Percentiles rank a stretch among this genome's conserved stretches.
These are phyloP conservation scores for Drosophila macrospina DNA, from an alignment of 2,888 invertebrate species.

Conservation along the genomic window DNA sequence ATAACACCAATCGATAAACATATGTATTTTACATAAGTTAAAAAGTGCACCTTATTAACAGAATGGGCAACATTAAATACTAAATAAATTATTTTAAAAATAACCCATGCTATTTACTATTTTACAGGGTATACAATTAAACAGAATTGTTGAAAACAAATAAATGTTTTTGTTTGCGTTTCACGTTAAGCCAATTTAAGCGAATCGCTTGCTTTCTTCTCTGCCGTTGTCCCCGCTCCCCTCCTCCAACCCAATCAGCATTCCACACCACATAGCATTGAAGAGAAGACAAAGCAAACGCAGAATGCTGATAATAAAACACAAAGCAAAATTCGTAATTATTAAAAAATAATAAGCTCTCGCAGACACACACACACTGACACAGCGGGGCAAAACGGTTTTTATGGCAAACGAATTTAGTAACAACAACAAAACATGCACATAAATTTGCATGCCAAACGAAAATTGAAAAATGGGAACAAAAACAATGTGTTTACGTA, in stretches of 20 bases:
- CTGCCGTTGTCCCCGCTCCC: conserved; percentile 21
- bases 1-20: conserved; percentile 11
- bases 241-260: not conserved
- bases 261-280: conserved; percentile 23
- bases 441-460: conserved; percentile 64
- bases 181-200: conserved; percentile 61
- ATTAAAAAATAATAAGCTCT: conserved; percentile 68
- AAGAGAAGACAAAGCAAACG: conserved; percentile 56
- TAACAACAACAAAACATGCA: conserved; percentile 23
- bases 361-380: conserved; percentile 15
- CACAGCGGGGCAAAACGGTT: conserved; percentile 22
- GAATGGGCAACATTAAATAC: not conserved
- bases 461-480: conserved; percentile 45
- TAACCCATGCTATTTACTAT: not conserved
- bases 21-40: conserved; percentile 12
- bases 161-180: conserved; percentile 45
- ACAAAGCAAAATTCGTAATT: conserved; percentile 63
- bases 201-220: conserved; percentile 68
- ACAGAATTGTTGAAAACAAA: conserved; percentile 29
- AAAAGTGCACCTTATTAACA: too few species aligned
- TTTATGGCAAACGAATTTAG: conserved; percentile 41
- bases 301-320: conserved; percentile 67
- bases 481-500: conserved; percentile 30
- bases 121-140: conserved; percentile 30
- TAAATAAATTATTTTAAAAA: not conserved